Base-by-base conservation (phyloP, 2,797 vertebrate genomes). In the Typhlichthys eigenmanni region DNA sequence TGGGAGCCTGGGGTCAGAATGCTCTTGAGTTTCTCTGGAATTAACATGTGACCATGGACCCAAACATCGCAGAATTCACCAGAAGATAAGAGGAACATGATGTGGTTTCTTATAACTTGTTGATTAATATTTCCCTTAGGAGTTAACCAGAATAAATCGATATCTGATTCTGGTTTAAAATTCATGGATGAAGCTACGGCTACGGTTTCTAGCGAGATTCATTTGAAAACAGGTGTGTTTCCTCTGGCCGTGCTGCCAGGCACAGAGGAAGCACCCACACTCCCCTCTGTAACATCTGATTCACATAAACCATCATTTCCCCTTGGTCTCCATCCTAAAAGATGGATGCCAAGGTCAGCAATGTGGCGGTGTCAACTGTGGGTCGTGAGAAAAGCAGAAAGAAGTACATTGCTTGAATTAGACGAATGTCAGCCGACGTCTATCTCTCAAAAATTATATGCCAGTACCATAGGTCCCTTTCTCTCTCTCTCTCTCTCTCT, bases 151-250 rank as follows among this genome's bases (percentile, higher is more conserved):
- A 58, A 13, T 62, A 13, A 13, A 50, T 55, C 50, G 0, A 0
- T 63, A 55, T 64, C 57, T 78, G 76, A 78, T 87, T 78, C 51
- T 48, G 86, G 87, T 81, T 82, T 81, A 66, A 71, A 56, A 61
- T 79, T 85, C 85, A 70, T 55, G 81, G 84, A 76, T 75, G 69
- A 61, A 73, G 63, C 66, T 81, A 76, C 54, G 3, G 75, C 62
- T 66, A 67, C 72, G 78, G 85, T 75, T 71, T 78, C 76, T 80
- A 80, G 84, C 80, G 71, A 64, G 61, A 89, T 89, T 88, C 84
- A 89, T 90, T 69, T 69, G 56, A 63, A 83, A 88, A 85, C 88
- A 92, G 88, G 88, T 91, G 89, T 75, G 79, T 62, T 70, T 73
- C 58, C 69, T 81, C 49, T n/a, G 59, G 60, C 62, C 13, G 64